Percentiles rank a stretch among this genome's conserved stretches.
Conservation (phyloP, 2,888 invertebrate genomes). For the Isoperla grammatica region DNA sequence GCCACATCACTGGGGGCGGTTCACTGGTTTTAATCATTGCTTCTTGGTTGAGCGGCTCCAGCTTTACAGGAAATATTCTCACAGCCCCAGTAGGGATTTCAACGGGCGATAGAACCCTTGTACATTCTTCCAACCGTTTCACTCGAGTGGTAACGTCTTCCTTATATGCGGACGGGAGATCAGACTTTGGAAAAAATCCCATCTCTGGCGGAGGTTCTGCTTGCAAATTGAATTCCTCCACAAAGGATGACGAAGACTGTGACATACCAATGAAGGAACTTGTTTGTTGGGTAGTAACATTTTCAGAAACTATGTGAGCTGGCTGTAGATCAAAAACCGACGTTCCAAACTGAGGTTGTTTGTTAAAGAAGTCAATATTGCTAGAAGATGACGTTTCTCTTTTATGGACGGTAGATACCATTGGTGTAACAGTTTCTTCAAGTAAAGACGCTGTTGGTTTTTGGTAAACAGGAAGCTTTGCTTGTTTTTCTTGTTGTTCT, state of each 20-base stretch:
- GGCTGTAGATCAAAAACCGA: conserved; percentile 12
- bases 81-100: conserved; percentile 56
- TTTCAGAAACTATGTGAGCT: conserved; percentile 2
- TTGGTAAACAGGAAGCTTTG: not conserved
- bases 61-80: conserved; percentile 46
- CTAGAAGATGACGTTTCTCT: conserved; percentile 2
- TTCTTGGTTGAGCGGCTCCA: conserved; percentile 21
- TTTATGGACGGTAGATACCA: not conserved
- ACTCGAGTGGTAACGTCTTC: conserved; percentile 54
- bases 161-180: conserved; percentile 42
- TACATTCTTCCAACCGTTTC: conserved; percentile 54
- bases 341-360: conserved; percentile 1
- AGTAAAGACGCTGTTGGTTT: not conserved
- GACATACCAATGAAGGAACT: conserved; percentile 23
- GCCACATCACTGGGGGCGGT: conserved; percentile 9
- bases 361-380: conserved; percentile 1
- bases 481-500: not conserved
- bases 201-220: conserved; percentile 69
- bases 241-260: conserved; percentile 37
- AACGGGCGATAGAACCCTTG: conserved; percentile 46
- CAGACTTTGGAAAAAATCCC: conserved; percentile 53
- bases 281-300: not conserved
- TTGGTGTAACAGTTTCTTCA: not conserved
- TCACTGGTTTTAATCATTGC: conserved; percentile 27
- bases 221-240: conserved; percentile 49